A percentile compares a stretch with the other conserved stretches of the same genome.
Evolutionary conservation across 2,888 invertebrate genomes (phyloP).

Genomic region (Torymus aiolomorphi): DNA sequence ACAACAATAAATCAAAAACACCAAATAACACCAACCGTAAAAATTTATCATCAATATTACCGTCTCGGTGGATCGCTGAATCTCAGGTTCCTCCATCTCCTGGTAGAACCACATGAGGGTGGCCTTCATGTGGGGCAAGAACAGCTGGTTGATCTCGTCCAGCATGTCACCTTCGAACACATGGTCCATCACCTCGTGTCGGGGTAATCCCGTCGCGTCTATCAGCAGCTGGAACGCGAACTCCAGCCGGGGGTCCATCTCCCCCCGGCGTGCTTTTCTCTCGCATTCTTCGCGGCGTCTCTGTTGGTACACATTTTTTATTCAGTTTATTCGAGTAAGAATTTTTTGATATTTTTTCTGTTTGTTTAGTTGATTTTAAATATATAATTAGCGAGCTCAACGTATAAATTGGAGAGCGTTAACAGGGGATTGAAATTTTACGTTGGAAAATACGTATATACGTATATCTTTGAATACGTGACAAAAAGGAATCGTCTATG

Average conservation of each 20-base stretch:
- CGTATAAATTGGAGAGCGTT: no score
- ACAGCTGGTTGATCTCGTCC: slow-evolving; percentile 91
- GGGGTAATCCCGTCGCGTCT: slow-evolving; percentile 87
- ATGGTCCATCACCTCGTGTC: slow-evolving; percentile 93
- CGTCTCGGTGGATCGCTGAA: slow-evolving; percentile 70
- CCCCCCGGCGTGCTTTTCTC: slow-evolving; percentile 91
- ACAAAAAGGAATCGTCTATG: background rate
- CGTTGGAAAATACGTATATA: no score
- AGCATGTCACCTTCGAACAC: slow-evolving; percentile 94
- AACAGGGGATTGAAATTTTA: no score
- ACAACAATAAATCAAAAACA: background rate
- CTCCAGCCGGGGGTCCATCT: slow-evolving; percentile 94
- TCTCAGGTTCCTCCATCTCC: slow-evolving; percentile 85
- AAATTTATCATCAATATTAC: slow-evolving; percentile 63
- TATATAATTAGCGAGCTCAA: no score
- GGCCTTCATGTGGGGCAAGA: slow-evolving; percentile 89
- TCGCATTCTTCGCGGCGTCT: slow-evolving; percentile 93
- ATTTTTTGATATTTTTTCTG: no score
- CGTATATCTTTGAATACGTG: no score
- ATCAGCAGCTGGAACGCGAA: slow-evolving; percentile 92
- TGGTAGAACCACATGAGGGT: slow-evolving; percentile 93
- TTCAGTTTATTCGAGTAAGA: no score
- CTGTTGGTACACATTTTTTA: slow-evolving; percentile 71
- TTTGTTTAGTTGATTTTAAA: no score
- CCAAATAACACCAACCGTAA: background rate